phyloP scores from a whole-genome alignment of 2,113 vertebrate genomes.

The Colossoma macropomum region DNA sequence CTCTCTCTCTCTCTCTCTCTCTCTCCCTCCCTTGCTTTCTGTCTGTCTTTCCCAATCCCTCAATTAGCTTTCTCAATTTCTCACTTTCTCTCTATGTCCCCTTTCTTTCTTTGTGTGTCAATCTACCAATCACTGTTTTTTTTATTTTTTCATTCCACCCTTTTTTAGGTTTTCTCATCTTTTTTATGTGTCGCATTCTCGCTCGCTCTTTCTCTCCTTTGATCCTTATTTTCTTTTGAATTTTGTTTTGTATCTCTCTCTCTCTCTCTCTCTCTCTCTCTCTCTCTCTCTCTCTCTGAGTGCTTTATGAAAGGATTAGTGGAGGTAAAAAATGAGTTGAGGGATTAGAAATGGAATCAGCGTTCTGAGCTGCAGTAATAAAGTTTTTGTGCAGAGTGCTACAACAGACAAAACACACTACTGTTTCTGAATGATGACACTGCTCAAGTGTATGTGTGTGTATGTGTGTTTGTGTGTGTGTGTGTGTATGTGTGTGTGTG shows the following conservation, averaged over 20 bases:
- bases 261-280: slow-evolving; percentile 12
- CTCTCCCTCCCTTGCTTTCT: neutral
- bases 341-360: slow-evolving; percentile 72
- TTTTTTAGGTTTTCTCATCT: neutral
- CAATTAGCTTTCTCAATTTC: neutral
- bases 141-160: no score
- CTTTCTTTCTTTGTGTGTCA: no score
- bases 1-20: neutral
- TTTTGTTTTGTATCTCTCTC: neutral
- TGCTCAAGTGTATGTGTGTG: slow-evolving; percentile 20
- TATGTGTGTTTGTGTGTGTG: slow-evolving; percentile 9
- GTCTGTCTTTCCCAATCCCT: neutral
- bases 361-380: slow-evolving; percentile 65
- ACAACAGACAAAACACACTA: slow-evolving; percentile 40
- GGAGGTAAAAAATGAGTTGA: slow-evolving; percentile 64
- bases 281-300: slow-evolving; percentile 34
- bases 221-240: neutral
- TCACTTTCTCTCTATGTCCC: neutral
- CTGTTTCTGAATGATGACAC: slow-evolving; percentile 33
- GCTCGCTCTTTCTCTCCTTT: neutral
- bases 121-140: no score
- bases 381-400: slow-evolving; percentile 49
- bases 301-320: slow-evolving; percentile 67
- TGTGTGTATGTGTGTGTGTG: slow-evolving; percentile 5
- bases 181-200: neutral